Percentiles rank a stretch among this genome's conserved stretches.
Conservation (phyloP, 2,113 vertebrate genomes). For the Piaya cayana region DNA sequence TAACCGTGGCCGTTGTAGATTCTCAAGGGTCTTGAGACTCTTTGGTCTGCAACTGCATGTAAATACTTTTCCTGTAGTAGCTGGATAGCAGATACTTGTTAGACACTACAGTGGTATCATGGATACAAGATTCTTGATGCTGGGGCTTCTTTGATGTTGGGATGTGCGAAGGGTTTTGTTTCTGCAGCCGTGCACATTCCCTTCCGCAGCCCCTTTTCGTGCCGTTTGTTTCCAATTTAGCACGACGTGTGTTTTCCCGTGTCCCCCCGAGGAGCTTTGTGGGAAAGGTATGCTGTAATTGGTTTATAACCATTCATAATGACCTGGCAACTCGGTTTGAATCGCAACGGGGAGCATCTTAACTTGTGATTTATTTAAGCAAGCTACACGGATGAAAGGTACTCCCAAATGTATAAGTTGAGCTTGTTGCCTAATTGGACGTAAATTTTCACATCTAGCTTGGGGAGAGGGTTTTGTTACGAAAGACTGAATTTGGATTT, state of each 20-base stretch:
- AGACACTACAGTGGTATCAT: neutral
- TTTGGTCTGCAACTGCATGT: constrained; percentile 1
- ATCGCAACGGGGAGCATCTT: constrained; percentile 56
- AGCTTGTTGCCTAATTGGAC: constrained; percentile 54
- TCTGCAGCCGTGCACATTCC: neutral
- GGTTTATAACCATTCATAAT: constrained; percentile 54
- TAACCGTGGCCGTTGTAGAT: neutral
- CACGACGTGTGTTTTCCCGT: neutral
- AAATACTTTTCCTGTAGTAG: neutral
- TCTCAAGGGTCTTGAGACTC: constrained; percentile 32
- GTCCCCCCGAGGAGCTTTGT: constrained; percentile 39
- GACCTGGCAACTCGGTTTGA: constrained; percentile 23
- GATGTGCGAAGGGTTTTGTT: constrained; percentile 14
- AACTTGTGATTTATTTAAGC: constrained; percentile 66
- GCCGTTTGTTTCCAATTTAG: constrained; percentile 4
- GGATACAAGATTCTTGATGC: constrained; percentile 12
- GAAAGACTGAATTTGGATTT: constrained; percentile 19
- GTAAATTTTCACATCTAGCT: constrained; percentile 58
- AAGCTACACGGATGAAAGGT: constrained; percentile 60
- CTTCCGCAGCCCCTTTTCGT: neutral
- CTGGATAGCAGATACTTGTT: constrained; percentile 30
- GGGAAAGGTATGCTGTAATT: constrained; percentile 61
- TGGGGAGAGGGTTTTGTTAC: neutral
- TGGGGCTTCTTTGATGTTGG: neutral
- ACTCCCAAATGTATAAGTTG: constrained; percentile 20